Base-by-base conservation (phyloP, 2,113 vertebrate species). In the Prionailurus viverrinus region DNA sequence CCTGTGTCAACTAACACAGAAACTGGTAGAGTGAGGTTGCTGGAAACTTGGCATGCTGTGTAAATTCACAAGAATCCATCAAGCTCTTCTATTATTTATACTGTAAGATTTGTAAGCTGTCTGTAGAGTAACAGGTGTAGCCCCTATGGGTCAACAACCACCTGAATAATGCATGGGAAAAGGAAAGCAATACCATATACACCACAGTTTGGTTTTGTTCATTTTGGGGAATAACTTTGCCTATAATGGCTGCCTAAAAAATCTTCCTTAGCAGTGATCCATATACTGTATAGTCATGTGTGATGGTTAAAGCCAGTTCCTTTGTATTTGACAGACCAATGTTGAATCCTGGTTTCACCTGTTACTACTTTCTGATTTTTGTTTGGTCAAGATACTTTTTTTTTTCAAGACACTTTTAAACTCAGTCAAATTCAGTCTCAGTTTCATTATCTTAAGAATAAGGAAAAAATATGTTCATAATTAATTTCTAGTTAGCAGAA, bases 1-100 rank as follows among this genome's bases (percentile, higher is more conserved):
- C 81, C 89, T 98, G 65, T 97, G 80, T 76, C 95, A 96, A 90
- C 88, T 92, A 91, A 92, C 94, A 91, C 51, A 85, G 95, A 97
- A 96, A 95, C 88, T 82, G 92, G 93, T 95, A 92, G 89, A 96
- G 69, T 91, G 93, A 94, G 89, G 53, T 48, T 96, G 97, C 91
- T 98, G 82, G 93, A 98, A 98, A 98, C 91, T 95, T 97, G 96
- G 41, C 74, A 63, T 94, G 79, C 92, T 97, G 33, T 86, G 92
- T 96, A 96, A 95, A 89, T 93, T 96, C 94, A 89, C 91, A 98
- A 96, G 97, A 98, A 97, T 89, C 97, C 21, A 51, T 96, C 94
- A 86, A 89, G 91, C 93, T 98, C 73, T 98, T 98, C 97, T 97
- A 98, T 98, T 98, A 98, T 98, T 98, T 96, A 99, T 98, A 78